Base-by-base conservation (phyloP, 2,888 invertebrate species). In the Chesias legatella region DNA sequence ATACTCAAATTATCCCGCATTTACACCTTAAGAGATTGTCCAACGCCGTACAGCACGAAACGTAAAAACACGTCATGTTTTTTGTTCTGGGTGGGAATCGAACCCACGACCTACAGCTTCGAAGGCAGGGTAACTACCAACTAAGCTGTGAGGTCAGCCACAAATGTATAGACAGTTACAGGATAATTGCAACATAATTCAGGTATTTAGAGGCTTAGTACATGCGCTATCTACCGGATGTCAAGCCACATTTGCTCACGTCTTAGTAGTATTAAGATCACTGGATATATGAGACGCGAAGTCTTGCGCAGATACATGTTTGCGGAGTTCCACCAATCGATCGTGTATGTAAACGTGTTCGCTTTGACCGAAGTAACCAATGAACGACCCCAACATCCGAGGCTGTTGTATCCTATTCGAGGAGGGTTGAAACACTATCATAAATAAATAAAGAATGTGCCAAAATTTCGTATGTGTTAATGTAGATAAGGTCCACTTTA, bases 351-450 rank as follows among this genome's bases (percentile, higher is more conserved):
- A 34, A 7, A 36, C 4, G 8, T 65, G 62, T 7, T 61, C 56
- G 0, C 43, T 32, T 36, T 69, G 71, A 7, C 63, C 56, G 66
- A 90, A 92, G 81, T 89, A 90, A 38, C 79, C 73, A 61, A 93
- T 79, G 67, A 92, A 83, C 41, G 78, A 77, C 46, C 92, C 92
- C 68, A 93, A 73, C 76, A 91, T 88, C 47, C 91, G 80, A 7
- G 93, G 92, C 72, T 92, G 92, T 56, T 89, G 88, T 66, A 92
- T 89, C 83, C 92, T 92, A 33, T 4, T 25, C 32, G 25, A 33
- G 30, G 33, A 17, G 5, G 13, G 35, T 38, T 41, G 35, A 23
- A 37, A 42, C 33, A 50, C 35, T 13, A 17, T 43, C 26, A n/a
- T n/a, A n/a, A n/a, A n/a, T n/a, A n/a, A n/a, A n/a, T n/a, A n/a